Conservation (phyloP, 1,140 invertebrate species). For the Drosophila malerkotliana region DNA sequence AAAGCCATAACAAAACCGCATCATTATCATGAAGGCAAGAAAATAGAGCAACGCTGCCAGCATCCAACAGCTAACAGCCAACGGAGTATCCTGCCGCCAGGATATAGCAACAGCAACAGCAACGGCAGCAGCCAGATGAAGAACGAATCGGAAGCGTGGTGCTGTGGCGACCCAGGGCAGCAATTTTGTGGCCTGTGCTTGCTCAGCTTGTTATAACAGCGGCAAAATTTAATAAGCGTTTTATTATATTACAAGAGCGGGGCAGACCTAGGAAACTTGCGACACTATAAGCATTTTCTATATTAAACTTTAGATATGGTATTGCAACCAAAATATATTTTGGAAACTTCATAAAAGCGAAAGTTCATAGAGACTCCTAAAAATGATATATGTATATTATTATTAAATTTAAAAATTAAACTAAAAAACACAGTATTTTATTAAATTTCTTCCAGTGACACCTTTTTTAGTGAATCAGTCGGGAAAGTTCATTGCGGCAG, state of each 20-base stretch:
- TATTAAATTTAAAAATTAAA: neutral
- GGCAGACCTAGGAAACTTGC: constrained; percentile 11
- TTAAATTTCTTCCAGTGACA: constrained; percentile 9
- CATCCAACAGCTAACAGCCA: constrained; percentile 17
- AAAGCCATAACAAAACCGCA: constrained; percentile 72
- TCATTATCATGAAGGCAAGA: constrained; percentile 69
- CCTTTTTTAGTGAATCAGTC: constrained; percentile 9
- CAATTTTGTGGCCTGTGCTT: constrained; percentile 65
- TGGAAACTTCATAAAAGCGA: neutral
- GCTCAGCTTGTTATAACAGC: constrained; percentile 59
- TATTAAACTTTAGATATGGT: neutral
- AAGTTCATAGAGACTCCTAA: no score
- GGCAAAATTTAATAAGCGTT: constrained; percentile 72
- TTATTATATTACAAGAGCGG: constrained; percentile 66
- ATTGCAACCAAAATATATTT: neutral
- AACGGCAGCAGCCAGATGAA: constrained; percentile 9
- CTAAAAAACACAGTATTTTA: neutral
- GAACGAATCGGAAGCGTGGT: constrained; percentile 54
- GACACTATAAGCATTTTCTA: constrained; percentile 8
- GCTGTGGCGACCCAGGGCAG: constrained; percentile 60
- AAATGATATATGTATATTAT: no score
- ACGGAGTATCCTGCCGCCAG: constrained; percentile 5
- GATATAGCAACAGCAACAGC: constrained; percentile 3
- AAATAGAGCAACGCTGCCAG: constrained; percentile 47
- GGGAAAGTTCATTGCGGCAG: constrained; percentile 42